Conservation (phyloP, 2,888 invertebrate species). For the Acleris sparsana region DNA sequence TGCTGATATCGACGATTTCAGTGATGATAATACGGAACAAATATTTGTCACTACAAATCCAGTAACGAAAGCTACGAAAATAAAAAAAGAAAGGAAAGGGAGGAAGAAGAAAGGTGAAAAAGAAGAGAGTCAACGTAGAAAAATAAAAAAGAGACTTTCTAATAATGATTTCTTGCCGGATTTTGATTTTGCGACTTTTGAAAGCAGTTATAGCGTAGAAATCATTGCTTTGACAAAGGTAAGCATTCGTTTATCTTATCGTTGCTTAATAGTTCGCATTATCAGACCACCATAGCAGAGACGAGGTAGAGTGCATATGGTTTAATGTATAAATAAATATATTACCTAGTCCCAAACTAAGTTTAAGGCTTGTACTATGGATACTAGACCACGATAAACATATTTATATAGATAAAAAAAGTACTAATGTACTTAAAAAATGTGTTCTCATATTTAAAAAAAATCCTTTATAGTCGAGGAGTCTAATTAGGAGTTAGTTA, state of each 20-base stretch:
- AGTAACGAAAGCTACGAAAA: slow-evolving; percentile 6
- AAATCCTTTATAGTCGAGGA: too few species aligned
- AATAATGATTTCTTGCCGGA: slow-evolving; percentile 33
- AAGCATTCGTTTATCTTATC: neutral
- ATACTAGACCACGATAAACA: too few species aligned
- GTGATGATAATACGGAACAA: slow-evolving; percentile 22
- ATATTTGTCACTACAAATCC: slow-evolving; percentile 32
- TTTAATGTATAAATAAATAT: too few species aligned
- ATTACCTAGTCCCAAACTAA: too few species aligned
- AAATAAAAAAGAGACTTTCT: slow-evolving; percentile 26
- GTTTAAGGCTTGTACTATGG: too few species aligned
- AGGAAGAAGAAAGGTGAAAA: slow-evolving; percentile 16
- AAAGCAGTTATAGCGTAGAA: slow-evolving; percentile 26
- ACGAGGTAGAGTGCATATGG: too few species aligned
- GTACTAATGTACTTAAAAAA: too few species aligned
- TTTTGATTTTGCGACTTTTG: slow-evolving; percentile 29
- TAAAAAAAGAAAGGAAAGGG: slow-evolving; percentile 15
- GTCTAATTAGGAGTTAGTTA: too few species aligned
- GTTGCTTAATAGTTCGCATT: neutral
- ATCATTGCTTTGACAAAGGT: slow-evolving; percentile 31
- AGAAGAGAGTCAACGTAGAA: slow-evolving; percentile 20
- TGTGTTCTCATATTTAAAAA: too few species aligned
- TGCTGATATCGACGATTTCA: slow-evolving; percentile 13
- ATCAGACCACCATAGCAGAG: too few species aligned
- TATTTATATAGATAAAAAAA: too few species aligned